phyloP scores from a whole-genome alignment of 2,888 invertebrate species.

The Drosophila nr. fundita region DNA sequence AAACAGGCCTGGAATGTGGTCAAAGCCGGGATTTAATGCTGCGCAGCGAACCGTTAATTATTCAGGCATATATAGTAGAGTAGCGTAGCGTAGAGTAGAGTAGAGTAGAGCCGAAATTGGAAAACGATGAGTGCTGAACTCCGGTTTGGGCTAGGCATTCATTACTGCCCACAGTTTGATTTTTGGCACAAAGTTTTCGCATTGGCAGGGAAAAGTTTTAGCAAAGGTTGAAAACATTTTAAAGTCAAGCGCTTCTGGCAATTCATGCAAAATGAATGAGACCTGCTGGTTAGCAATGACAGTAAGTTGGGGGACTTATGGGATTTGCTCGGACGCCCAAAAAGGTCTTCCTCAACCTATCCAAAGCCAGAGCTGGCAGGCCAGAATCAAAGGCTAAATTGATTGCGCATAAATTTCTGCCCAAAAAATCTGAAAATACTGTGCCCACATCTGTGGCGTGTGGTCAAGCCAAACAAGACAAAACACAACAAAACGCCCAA shows the following conservation, averaged over 20 bases:
- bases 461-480: constrained; percentile 63
- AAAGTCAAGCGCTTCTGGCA: constrained; percentile 71
- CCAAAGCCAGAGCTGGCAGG: constrained; percentile 2
- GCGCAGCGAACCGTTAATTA: constrained; percentile 73
- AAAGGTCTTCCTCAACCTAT: constrained; percentile 7
- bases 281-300: constrained; percentile 56
- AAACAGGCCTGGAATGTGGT: constrained; percentile 42
- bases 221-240: constrained; percentile 75
- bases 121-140: constrained; percentile 10
- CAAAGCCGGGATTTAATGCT: constrained; percentile 40
- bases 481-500: constrained; percentile 40
- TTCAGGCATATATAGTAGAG: constrained; percentile 43
- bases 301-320: constrained; percentile 59
- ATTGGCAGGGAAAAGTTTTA: constrained; percentile 58
- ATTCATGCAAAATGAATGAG: constrained; percentile 73
- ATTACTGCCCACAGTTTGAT: constrained; percentile 71
- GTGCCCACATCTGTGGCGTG: constrained; percentile 48
- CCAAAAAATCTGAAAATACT: constrained; percentile 53
- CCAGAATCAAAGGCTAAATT: constrained; percentile 60
- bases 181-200: constrained; percentile 64
- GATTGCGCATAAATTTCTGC: constrained; percentile 68
- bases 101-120: background rate
- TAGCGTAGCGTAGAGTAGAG: background rate
- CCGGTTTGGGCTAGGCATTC: constrained; percentile 51
- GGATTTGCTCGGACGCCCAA: constrained; percentile 52